A percentile compares a stretch with the other conserved stretches of the same genome.
phyloP scores from a whole-genome alignment of 2,888 invertebrate genomes.

The Phrixothrix hirtus region DNA sequence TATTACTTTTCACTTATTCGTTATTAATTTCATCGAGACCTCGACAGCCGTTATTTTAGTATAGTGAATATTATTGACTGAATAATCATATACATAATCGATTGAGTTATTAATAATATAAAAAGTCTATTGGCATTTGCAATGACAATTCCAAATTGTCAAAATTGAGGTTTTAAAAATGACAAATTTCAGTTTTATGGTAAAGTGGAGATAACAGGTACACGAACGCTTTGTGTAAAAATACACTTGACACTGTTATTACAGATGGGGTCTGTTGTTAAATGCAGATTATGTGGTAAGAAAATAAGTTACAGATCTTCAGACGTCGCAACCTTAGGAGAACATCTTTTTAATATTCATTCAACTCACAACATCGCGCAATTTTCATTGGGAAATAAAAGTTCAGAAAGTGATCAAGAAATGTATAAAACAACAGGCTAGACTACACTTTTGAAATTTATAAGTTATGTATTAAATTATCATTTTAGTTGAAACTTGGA shows the following conservation, averaged over 20 bases:
- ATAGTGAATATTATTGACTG: too few relatives aligned
- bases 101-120: too few relatives aligned
- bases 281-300: constrained; percentile 48
- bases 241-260: neutral
- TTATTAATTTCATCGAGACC: too few relatives aligned
- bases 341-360: constrained; percentile 46
- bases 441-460: neutral
- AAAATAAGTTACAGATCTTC: constrained; percentile 41
- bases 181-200: neutral
- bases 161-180: too few relatives aligned
- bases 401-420: constrained; percentile 2
- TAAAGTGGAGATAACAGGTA: neutral
- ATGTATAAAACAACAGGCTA: constrained; percentile 42
- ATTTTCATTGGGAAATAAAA: constrained; percentile 35
- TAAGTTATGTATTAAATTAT: neutral
- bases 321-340: constrained; percentile 42
- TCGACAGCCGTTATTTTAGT: too few relatives aligned
- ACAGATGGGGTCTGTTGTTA: constrained; percentile 39
- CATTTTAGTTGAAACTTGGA: constrained; percentile 49
- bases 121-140: too few relatives aligned
- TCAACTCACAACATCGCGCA: constrained; percentile 45
- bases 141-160: too few relatives aligned
- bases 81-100: too few relatives aligned
- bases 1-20: too few relatives aligned
- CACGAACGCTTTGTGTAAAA: neutral